phyloP scores from a whole-genome alignment of 2,797 vertebrate species.

The Moxostoma hubbsi region DNA sequence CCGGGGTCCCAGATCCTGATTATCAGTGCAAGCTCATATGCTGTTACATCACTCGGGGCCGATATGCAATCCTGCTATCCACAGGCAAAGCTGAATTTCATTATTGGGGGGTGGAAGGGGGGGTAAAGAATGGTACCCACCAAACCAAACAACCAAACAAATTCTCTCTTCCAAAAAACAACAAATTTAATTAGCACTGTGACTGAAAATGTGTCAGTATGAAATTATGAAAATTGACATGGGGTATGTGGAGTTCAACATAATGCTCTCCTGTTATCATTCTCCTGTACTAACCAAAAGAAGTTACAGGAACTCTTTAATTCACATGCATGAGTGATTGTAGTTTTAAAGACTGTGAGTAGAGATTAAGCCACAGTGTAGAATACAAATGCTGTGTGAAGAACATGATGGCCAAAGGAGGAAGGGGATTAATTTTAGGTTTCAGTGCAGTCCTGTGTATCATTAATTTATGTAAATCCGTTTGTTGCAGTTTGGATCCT shows the following conservation, averaged over 20 bases:
- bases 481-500: constrained; percentile 45
- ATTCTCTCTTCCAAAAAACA: not conserved
- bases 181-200: not conserved
- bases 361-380: constrained; percentile 32
- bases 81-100: constrained; percentile 2
- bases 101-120: not conserved
- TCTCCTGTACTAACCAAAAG: not conserved
- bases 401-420: constrained; percentile 37
- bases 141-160: not conserved
- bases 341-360: constrained; percentile 13
- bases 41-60: constrained; percentile 23
- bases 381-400: constrained; percentile 10
- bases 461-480: constrained; percentile 60
- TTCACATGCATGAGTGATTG: not conserved
- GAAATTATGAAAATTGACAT: constrained; percentile 13
- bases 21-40: constrained; percentile 5
- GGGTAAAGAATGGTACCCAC: not conserved
- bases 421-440: constrained; percentile 31
- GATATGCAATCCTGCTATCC: constrained; percentile 33
- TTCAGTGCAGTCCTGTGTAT: constrained; percentile 39
- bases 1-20: constrained; percentile 16
- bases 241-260: not conserved
- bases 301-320: constrained; percentile 25
- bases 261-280: not conserved
- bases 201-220: constrained; percentile 12